A percentile compares a stretch with the other conserved stretches of the same genome.
phyloP scores from a whole-genome alignment of 2,113 vertebrate species.

The Rhodinocichla rosea region DNA sequence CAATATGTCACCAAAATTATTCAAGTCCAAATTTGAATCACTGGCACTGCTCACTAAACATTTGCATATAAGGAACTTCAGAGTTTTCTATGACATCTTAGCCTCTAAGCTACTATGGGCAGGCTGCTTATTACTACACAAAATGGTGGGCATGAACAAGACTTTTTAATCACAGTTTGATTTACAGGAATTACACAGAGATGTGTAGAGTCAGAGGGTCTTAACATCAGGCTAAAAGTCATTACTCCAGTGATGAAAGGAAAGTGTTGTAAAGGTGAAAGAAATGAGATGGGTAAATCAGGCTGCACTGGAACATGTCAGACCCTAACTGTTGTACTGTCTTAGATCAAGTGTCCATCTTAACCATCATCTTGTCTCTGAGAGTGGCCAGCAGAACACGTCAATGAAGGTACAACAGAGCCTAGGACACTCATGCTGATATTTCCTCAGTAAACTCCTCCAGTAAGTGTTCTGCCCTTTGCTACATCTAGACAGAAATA shows the following conservation, averaged over 20 bases:
- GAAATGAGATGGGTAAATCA: background rate
- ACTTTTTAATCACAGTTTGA: background rate
- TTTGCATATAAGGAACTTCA: background rate
- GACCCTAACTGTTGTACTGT: background rate
- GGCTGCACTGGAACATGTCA: background rate
- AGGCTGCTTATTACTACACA: background rate
- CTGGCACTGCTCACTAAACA: background rate
- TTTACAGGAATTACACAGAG: background rate
- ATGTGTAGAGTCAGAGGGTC: background rate
- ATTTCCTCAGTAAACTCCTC: background rate
- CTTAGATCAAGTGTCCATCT: background rate
- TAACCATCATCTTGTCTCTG: background rate
- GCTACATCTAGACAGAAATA: background rate
- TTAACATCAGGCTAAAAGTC: background rate
- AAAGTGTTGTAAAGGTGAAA: background rate
- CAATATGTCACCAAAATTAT: background rate
- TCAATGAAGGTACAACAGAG: background rate
- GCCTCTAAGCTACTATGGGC: background rate
- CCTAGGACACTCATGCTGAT: accelerated
- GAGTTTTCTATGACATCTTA: background rate
- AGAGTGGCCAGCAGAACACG: background rate
- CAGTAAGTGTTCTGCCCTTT: background rate
- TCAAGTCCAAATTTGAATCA: background rate
- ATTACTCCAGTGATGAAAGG: background rate
- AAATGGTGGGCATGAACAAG: background rate